These are phyloP conservation scores for Zosterops lateralis DNA, from an alignment of 2,113 vertebrate species.

Conservation along the genomic window DNA sequence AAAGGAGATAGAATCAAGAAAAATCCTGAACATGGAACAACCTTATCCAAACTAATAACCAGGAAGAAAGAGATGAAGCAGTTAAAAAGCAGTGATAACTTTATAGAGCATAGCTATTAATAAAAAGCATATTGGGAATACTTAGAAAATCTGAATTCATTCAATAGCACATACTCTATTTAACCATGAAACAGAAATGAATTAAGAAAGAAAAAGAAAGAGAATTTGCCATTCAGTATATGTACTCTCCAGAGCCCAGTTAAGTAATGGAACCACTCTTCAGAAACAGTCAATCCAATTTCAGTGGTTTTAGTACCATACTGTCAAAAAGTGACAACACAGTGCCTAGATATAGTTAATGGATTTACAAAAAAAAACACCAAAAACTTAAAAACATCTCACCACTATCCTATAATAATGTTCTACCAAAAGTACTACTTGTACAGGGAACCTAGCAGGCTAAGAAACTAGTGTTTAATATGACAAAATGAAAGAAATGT, in stretches of 20 bases:
- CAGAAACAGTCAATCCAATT: neutral
- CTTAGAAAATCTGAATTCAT: neutral
- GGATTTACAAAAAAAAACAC: neutral
- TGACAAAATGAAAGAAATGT: neutral
- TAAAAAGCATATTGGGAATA: constrained; percentile 42
- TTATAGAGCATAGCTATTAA: neutral
- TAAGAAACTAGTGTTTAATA: neutral
- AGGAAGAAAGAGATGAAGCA: neutral
- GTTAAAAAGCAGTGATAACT: constrained; percentile 18
- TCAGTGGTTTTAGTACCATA: neutral
- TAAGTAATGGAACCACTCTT: neutral
- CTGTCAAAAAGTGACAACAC: neutral
- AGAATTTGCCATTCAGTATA: neutral
- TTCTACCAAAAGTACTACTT: neutral
- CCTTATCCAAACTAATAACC: neutral
- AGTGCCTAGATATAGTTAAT: neutral
- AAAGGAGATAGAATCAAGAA: neutral
- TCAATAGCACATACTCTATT: neutral
- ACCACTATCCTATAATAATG: neutral
- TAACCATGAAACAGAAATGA: constrained; percentile 3
- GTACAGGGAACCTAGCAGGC: neutral
- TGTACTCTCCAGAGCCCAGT: neutral
- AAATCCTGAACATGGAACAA: neutral
- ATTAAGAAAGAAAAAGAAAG: constrained; percentile 18
- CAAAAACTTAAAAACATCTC: neutral